Base-by-base conservation (phyloP, 2,888 invertebrate species). In the Ganaspis brasiliensis region DNA sequence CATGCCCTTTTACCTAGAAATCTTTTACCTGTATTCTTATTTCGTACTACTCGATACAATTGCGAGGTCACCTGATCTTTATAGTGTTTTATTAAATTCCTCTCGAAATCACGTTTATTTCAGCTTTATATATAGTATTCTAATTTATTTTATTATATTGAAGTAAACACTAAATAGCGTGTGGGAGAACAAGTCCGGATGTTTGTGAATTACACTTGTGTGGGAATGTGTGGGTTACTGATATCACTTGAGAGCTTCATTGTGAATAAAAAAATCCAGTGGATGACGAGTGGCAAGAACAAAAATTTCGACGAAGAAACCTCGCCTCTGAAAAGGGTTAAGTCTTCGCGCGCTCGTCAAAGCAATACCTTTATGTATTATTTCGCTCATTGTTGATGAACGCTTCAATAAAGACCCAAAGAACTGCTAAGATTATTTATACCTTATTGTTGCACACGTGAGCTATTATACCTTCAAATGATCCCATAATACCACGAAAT, bases 1-100 rank as follows among this genome's bases (percentile, higher is more conserved):
- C 63, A 49, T 24, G 26, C 73, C 73, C 74, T 31, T n/a, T 76
- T 72, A 55, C 72, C 72, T 40, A 71, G 71, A 45, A 52, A 52
- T 19, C 37, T n/a, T n/a, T 31, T 72, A 12, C 9, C 12, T 24
- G 45, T 24, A n/a, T 19, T 52, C 19, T 19, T n/a, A 19, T 52
- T 40, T 40, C 12, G 31, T 31, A 6, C 16, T 52, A 19, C 19
- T 52, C 19, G 52, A 52, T 19, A 52, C 52, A 52, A 16, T 52
- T 52, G 16, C 40, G 0, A 52, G 52, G 16, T 52, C 52, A 52
- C 52, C 52, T 52, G 52, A 52, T 52, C 9, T 52, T 52, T 40
- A n/a, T n/a, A 12, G 12, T 40, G 6, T 2, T 40, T 40, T 2
- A 40, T 40, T 40, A 12, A 3, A 40, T 40, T 40, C 31, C 31